phyloP scores from a whole-genome alignment of 2,797 vertebrate genomes.

The Ispidina lecontei region DNA sequence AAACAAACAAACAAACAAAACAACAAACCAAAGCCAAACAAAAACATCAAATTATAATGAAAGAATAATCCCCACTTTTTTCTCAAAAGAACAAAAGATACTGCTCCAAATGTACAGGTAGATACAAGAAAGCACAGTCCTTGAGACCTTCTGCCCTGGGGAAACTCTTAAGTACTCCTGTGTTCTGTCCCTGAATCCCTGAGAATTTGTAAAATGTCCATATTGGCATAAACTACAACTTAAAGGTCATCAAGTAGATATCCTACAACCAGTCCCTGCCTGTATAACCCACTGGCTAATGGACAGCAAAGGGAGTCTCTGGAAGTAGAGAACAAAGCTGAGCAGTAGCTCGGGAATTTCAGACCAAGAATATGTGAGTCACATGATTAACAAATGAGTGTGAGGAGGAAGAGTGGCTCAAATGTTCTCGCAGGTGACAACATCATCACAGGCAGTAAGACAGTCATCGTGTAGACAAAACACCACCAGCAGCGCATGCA shows the following conservation, averaged over 20 bases:
- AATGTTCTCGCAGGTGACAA: background rate
- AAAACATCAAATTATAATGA: background rate
- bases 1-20: background rate
- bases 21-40: background rate
- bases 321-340: background rate
- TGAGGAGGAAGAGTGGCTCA: background rate
- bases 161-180: background rate
- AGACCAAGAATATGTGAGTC: fast-evolving
- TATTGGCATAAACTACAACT: background rate
- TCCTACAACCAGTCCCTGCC: background rate
- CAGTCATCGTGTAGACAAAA: too few species aligned
- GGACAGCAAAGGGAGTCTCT: background rate
- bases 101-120: background rate
- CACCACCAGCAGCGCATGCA: too few species aligned
- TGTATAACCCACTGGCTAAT: background rate
- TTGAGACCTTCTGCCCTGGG: background rate
- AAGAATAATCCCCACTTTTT: background rate
- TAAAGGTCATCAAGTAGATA: background rate
- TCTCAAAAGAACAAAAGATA: background rate
- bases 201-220: background rate
- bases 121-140: background rate
- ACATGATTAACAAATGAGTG: background rate
- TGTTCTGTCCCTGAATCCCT: background rate
- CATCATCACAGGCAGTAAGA: background rate
- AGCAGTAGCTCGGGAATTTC: background rate